These are phyloP conservation scores for Datnioides undecimradiatus DNA, from an alignment of 2,113 vertebrate species.

Conservation along the genomic window DNA sequence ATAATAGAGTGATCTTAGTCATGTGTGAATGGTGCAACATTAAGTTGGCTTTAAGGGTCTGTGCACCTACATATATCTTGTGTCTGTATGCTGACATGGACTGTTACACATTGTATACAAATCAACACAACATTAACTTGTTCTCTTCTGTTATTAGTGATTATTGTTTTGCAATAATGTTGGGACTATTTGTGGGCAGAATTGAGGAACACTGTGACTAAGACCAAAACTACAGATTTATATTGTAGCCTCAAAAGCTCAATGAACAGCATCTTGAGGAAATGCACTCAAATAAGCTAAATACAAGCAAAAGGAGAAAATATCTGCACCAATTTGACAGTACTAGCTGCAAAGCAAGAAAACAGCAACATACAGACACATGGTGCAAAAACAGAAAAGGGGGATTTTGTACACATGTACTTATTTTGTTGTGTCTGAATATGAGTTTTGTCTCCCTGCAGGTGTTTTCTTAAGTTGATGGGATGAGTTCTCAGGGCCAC, in stretches of 20 bases:
- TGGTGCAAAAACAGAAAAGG: too few species aligned
- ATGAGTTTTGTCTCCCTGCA: background rate
- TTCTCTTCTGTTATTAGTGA: background rate
- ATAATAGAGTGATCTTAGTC: conserved; percentile 9
- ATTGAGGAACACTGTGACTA: background rate
- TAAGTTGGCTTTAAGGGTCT: conserved; percentile 1
- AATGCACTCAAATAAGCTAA: background rate
- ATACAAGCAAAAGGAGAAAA: background rate
- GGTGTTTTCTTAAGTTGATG: background rate
- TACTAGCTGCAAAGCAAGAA: background rate
- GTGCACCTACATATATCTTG: conserved; percentile 1
- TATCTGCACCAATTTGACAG: too few species aligned
- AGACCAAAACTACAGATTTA: conserved; percentile 7
- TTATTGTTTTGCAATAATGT: conserved; percentile 13
- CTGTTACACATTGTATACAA: conserved; percentile 13
- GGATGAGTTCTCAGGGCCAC: background rate
- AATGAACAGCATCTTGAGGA: background rate
- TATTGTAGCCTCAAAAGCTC: background rate
- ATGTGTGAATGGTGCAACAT: background rate
- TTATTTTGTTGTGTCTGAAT: background rate
- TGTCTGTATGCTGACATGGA: conserved; percentile 16
- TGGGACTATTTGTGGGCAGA: conserved; percentile 5
- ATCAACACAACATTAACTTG: conserved; percentile 21
- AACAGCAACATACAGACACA: too few species aligned
- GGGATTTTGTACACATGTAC: too few species aligned